Evolutionary conservation across 2,888 invertebrate genomes (phyloP), one percentile per base, ranked within the genome.

Genomic region (Cylindroiulus punctatus): DNA sequence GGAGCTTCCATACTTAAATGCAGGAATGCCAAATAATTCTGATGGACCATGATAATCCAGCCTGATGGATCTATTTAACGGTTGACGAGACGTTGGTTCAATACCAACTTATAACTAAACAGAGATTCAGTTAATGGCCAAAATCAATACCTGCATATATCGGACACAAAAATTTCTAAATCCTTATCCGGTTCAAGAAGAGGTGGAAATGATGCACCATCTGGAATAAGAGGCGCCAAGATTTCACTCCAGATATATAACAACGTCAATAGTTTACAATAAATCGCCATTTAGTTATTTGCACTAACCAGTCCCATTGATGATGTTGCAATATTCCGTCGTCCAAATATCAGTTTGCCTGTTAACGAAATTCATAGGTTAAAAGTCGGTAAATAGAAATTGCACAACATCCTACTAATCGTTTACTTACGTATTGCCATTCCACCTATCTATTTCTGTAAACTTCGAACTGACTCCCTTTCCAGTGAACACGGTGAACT

Each of bases 301-400:
- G 10, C 36, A 42, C 42, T 42, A 22, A 85, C 85, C 85, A 32
- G 85, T 85, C 22, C 85, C 85, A 65, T 85, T 81, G 36, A 85
- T 85, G 42, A 36, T 85, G 81, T 85, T 85, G n/a, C 85, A 85
- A 42, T 81, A 65, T 42, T 81, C 76, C 40, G 85, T 40, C 0
- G 26, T 17, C 81, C 81, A 85, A 85, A 36, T 40, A 26, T 85
- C 81, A 17, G 52, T 76, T 84, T 40, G 12, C n/a, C 83, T 83
- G 76, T 76, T 30, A 17, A 76, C 30, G 30, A 32, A 19, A 30
- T 52, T 12, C 12, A 30, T 12, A 85, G 42, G 44, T 42, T 83
- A 42, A 26, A 17, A 40, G n/a, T 26, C 12, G 14, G 40, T 76
- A 30, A 76, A 32, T 76, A 2, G 30, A 76, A 76, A 30, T 30